Conservation (phyloP, 2,888 invertebrate genomes). For the Ophioninae sp. region DNA sequence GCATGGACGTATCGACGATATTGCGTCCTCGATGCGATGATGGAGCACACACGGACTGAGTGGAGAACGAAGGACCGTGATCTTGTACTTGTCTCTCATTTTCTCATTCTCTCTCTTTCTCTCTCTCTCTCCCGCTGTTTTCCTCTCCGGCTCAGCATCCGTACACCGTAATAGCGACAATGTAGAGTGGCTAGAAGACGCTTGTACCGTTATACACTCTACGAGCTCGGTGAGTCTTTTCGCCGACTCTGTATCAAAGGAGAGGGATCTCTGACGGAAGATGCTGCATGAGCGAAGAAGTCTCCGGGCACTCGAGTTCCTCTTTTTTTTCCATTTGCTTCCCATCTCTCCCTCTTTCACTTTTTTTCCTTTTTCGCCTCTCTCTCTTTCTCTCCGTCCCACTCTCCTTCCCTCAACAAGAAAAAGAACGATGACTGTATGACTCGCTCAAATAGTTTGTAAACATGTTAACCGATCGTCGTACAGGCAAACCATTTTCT, state of each 20-base stretch:
- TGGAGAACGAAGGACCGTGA: slow-evolving; percentile 55
- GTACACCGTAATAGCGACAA: slow-evolving; percentile 26
- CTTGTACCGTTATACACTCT: slow-evolving; percentile 54
- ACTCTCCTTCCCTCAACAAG: slow-evolving; percentile 5
- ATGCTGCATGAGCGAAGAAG: slow-evolving; percentile 33
- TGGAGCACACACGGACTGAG: slow-evolving; percentile 13
- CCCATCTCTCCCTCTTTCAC: background rate
- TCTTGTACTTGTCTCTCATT: slow-evolving; percentile 53
- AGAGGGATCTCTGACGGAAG: slow-evolving; percentile 58
- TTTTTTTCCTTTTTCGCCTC: too few relatives aligned
- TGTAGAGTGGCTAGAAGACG: slow-evolving; percentile 41
- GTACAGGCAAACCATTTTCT: background rate
- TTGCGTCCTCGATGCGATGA: slow-evolving; percentile 29
- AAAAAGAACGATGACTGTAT: slow-evolving; percentile 38
- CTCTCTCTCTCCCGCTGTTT: slow-evolving; percentile 13
- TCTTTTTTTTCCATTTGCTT: background rate
- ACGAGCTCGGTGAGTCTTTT: slow-evolving; percentile 34
- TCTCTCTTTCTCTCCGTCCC: too few relatives aligned
- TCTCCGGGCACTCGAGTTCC: slow-evolving; percentile 22
- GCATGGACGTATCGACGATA: slow-evolving; percentile 20
- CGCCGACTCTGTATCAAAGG: slow-evolving; percentile 24
- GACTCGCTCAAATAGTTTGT: slow-evolving; percentile 58
- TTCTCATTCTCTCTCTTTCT: slow-evolving; percentile 23
- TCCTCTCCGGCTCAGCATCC: slow-evolving; percentile 9
- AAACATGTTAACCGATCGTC: slow-evolving; percentile 50